phyloP scores from a whole-genome alignment of 1,140 invertebrate genomes.

The Bilobella aurantiaca region DNA sequence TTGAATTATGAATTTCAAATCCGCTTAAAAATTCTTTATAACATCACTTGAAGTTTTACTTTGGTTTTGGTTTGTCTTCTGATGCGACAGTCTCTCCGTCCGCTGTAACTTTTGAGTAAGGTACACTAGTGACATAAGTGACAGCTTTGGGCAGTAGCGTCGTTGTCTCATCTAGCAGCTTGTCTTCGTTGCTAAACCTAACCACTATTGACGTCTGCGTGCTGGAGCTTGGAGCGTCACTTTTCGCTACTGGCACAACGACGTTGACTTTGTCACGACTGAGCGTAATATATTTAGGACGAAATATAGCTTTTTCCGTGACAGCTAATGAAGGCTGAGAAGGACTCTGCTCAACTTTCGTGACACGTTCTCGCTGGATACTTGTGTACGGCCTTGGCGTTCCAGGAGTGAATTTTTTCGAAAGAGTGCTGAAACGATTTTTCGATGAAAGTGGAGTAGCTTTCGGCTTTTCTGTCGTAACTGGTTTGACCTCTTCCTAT shows the following conservation, averaged over 20 bases:
- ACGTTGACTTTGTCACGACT: too few relatives aligned
- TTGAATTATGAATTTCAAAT: too few relatives aligned
- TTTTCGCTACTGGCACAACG: not conserved
- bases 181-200: slow-evolving; percentile 30
- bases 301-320: slow-evolving; percentile 30
- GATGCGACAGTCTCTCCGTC: slow-evolving; percentile 8
- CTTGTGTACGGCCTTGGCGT: not conserved
- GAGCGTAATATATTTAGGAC: slow-evolving; percentile 36
- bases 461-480: slow-evolving; percentile 36
- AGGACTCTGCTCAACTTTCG: slow-evolving; percentile 5
- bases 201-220: slow-evolving; percentile 34
- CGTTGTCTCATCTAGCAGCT: slow-evolving; percentile 20
- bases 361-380: slow-evolving; percentile 37
- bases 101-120: slow-evolving; percentile 31
- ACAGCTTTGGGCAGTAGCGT: slow-evolving; percentile 23
- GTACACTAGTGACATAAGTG: slow-evolving; percentile 32
- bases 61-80: slow-evolving; percentile 20
- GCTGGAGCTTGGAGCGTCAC: slow-evolving; percentile 12
- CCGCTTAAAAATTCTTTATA: too few relatives aligned
- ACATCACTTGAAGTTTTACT: slow-evolving; percentile 18
- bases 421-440: slow-evolving; percentile 3
- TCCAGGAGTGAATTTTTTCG: not conserved
- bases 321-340: slow-evolving; percentile 24
- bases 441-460: not conserved
- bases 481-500: slow-evolving; percentile 34